These are phyloP conservation scores for Helarctos malayanus DNA, from an alignment of 2,797 vertebrate species.

Conservation along the genomic window DNA sequence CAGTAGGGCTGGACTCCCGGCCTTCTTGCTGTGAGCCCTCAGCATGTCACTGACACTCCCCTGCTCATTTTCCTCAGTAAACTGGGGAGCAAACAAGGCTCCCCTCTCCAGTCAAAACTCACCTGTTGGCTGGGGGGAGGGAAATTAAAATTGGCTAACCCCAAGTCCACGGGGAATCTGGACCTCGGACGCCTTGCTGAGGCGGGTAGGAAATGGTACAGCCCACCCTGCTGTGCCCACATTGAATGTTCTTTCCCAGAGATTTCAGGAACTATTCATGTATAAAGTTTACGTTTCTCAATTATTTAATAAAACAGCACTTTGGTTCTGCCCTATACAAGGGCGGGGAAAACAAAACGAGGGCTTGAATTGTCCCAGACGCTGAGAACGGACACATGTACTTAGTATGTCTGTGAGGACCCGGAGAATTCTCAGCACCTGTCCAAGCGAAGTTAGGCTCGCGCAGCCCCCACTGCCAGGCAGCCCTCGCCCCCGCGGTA, in stretches of 20 bases:
- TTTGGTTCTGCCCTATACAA: neutral
- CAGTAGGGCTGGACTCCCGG: rapidly evolving
- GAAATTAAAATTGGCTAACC: neutral
- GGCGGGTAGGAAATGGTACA: rapidly evolving
- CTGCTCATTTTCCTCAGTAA: neutral
- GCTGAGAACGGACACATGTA: neutral
- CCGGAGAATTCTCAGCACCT: neutral
- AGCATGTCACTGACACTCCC: rapidly evolving
- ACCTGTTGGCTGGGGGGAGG: rapidly evolving
- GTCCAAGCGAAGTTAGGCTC: no score
- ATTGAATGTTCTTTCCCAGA: neutral
- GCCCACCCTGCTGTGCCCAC: neutral
- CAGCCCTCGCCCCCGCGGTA: neutral
- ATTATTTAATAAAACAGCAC: neutral
- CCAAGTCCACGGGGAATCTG: rapidly evolving
- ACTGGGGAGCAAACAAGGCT: neutral
- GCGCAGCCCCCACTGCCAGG: neutral
- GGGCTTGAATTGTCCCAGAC: neutral
- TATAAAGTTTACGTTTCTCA: neutral
- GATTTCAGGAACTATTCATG: neutral
- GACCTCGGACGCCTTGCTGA: neutral
- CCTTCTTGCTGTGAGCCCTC: neutral
- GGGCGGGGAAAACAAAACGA: neutral
- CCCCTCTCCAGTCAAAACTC: neutral
- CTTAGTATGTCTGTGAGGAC: rapidly evolving